Evolutionary conservation across 1,140 invertebrate species (phyloP), one percentile per base, ranked within the genome.

Genomic region (Mesaphorura yosii): DNA sequence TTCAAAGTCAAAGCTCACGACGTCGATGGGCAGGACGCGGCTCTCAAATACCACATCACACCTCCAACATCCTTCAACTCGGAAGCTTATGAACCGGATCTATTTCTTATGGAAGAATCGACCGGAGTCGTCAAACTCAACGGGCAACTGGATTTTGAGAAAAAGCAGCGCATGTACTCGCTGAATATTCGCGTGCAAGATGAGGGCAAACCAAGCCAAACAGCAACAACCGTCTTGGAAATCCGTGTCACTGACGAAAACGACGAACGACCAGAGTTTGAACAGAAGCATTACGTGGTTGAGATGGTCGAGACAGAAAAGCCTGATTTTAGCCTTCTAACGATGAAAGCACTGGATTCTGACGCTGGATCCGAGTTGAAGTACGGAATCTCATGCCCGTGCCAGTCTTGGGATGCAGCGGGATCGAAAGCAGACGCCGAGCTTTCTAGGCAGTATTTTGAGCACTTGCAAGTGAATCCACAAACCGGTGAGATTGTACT

Each of bases 231-330:
- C 0, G 82, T 78, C 2, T 77, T 86, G 0, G 78, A 78, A 34
- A 76, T 88, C 1, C 78, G 76, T 25, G 77, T 89, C 14, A 67
- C 78, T 56, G 85, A 89, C 65, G 81, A 88, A 1, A 88, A 89
- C 57, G 86, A 91, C 64, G 85, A 88, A 64, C 76, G 81, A 14
- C 88, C 88, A 1, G 73, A 69, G 54, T 91, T 89, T 52, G 74
- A 59, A 7, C 66, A 79, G 58, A 75, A 78, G 1, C 73, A 74
- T 26, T 80, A 79, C 61, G 73, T 80, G 7, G 71, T 77, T 38
- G 82, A 86, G 49, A 78, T 86, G 50, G 57, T 53, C 40, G 60
- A 62, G 46, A 56, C 56, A 3, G 38, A 49, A 15, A 54, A 44
- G 47, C 49, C 56, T 1, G 56, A 59, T 38, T 42, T 42, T 57